Conservation (phyloP, 2,888 invertebrate genomes). For the Pachliopta kotzebuea region DNA sequence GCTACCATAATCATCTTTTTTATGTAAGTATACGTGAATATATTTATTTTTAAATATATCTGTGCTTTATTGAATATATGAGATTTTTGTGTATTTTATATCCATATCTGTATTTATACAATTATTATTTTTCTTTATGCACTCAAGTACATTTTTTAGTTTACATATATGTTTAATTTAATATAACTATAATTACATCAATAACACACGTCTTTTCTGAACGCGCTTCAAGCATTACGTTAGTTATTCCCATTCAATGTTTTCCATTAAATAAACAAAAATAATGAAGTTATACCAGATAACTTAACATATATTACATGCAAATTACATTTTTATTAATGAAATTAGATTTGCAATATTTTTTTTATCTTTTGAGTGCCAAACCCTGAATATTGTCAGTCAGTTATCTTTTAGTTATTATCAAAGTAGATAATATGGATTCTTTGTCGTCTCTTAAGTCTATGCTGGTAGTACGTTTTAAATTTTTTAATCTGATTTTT, state of each 20-base stretch:
- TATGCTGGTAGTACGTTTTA: not conserved
- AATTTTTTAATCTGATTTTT: not conserved
- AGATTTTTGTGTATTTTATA: too few relatives aligned
- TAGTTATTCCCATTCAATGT: not conserved
- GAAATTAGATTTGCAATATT: not conserved
- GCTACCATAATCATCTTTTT: too few relatives aligned
- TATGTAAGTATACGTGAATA: too few relatives aligned
- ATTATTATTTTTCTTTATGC: too few relatives aligned
- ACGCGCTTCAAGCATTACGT: not conserved
- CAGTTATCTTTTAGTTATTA: not conserved
- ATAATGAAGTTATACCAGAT: not conserved
- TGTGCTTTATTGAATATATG: too few relatives aligned
- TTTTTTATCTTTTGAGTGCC: not conserved
- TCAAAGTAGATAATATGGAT: not conserved
- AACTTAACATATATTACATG: not conserved
- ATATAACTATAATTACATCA: too few relatives aligned
- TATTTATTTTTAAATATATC: too few relatives aligned
- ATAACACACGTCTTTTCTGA: too few relatives aligned
- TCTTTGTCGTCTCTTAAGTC: not conserved
- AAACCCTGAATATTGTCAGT: constrained; percentile 2
- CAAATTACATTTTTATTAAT: constrained; percentile 4
- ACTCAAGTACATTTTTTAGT: not conserved
- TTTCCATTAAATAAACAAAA: not conserved
- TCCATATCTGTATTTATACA: too few relatives aligned
- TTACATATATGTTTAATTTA: not conserved